A percentile compares a stretch with the other conserved stretches of the same genome.
Conservation (phyloP, 2,113 vertebrate genomes). For the Quiscalus mexicanus region DNA sequence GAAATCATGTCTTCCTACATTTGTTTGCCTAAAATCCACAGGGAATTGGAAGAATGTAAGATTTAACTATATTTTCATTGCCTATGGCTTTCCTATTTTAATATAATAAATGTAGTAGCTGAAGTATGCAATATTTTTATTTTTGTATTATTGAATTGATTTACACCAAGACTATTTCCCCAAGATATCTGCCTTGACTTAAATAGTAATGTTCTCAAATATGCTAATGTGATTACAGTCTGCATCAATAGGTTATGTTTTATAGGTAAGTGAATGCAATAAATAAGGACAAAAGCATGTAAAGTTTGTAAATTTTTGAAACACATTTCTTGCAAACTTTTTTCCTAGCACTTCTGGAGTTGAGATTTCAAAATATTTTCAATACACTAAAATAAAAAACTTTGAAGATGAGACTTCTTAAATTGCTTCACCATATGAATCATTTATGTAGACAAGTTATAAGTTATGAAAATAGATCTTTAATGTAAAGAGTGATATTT, state of each 20-base stretch:
- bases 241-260: rapidly evolving
- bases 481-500: background rate
- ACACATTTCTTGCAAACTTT: rapidly evolving
- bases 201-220: background rate
- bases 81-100: rapidly evolving
- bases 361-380: background rate
- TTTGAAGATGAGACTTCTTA: background rate
- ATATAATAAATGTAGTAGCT: rapidly evolving
- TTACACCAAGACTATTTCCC: background rate
- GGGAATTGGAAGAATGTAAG: background rate
- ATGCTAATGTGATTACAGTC: background rate
- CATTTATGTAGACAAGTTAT: background rate
- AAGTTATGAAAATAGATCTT: background rate
- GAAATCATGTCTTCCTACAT: rapidly evolving
- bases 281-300: too few relatives aligned
- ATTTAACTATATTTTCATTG: background rate
- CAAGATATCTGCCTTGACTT: background rate
- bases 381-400: background rate
- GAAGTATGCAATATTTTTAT: background rate
- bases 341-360: background rate
- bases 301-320: background rate
- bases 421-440: background rate
- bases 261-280: background rate
- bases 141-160: background rate
- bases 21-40: rapidly evolving